A percentile compares a stretch with the other conserved stretches of the same genome.
Conservation (phyloP, 1,140 invertebrate genomes). For the Drosophila baimaii region DNA sequence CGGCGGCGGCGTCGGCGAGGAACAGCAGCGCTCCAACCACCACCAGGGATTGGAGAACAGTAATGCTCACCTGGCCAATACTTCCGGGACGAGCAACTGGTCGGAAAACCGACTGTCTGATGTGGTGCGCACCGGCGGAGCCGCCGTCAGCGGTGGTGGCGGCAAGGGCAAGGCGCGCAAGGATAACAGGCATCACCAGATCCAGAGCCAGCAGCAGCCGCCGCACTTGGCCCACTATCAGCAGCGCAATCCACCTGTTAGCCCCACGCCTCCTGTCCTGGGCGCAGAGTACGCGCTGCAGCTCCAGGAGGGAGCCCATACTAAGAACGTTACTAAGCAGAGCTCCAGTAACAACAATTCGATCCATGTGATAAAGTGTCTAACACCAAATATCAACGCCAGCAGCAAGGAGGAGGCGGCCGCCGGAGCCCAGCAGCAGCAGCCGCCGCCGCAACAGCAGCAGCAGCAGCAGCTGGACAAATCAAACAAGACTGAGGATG, state of each 20-base stretch:
- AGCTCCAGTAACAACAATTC: constrained; percentile 83
- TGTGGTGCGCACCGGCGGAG: constrained; percentile 88
- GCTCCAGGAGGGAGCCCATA: constrained; percentile 63
- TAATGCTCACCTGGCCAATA: constrained; percentile 52
- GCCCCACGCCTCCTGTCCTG: constrained; percentile 59
- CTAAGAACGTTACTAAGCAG: constrained; percentile 77
- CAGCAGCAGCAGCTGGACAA: constrained; percentile 71
- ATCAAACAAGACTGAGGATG: constrained; percentile 83
- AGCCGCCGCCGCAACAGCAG: constrained; percentile 33
- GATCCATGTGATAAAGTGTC: constrained; percentile 84
- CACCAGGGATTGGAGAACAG: constrained; percentile 49
- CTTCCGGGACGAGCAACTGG: constrained; percentile 72
- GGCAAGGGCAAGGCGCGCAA: constrained; percentile 83
- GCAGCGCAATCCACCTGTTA: constrained; percentile 57
- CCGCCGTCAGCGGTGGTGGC: constrained; percentile 22
- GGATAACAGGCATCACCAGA: constrained; percentile 73
- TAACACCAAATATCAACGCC: constrained; percentile 83
- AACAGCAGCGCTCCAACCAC: constrained; percentile 57
- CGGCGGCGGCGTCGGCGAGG: constrained; percentile 42
- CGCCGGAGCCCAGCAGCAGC: constrained; percentile 33
- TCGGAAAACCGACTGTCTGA: constrained; percentile 89
- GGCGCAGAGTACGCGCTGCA: constrained; percentile 35
- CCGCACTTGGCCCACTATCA: constrained; percentile 81
- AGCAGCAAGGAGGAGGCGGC: constrained; percentile 62
- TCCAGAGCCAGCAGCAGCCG: constrained; percentile 31